Base-by-base conservation (phyloP, 2,113 vertebrate genomes). In the Oreochromis aureus region DNA sequence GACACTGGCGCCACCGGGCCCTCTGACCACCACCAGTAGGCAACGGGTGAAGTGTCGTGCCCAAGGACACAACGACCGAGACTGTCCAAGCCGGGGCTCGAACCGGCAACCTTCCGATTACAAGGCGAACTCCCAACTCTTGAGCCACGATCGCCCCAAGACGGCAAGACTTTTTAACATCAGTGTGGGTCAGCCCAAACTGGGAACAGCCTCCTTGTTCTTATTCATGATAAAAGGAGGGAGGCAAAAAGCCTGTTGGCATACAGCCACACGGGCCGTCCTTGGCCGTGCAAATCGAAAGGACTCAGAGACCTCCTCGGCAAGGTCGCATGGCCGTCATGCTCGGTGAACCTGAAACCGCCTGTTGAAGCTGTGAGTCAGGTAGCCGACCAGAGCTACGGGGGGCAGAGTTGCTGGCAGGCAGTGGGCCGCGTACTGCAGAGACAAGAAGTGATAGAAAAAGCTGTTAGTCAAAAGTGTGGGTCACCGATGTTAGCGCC, bases 291-390 rank as follows among this genome's bases (percentile, higher is more conserved):
- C 66, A 15, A 22, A 76, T 39, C 10, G 19, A 80, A 58, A 19
- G 39, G 80, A 63, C 48, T 48, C 44, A 22, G 59, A 78, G 89
- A 76, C 59, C 66, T 81, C 18, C 55, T 84, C 58, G 27, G 58
- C 78, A 46, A 81, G 32, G 34, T 85, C 81, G 56, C 12, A 1
- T 6, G 10, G 56, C 66, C 6, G 7, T 82, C 51, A 69, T 83
- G 83, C 87, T 93, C 92, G 53, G 82, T 93, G 95, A 95, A 95
- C 95, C 93, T 85, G 87, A 95, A 93, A 19, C 34, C 39, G 87
- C 73, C 89, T 54, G 11, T 48, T 44, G 87, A 54, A 91, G n/a
- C 80, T 10, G 48, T 93, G 94, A 96, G 89, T 93, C 92, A 93
- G 91, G 89, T 94, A 88, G 90, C 87, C 58, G 91, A 80, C 61